Evolutionary conservation across 2,113 vertebrate species (phyloP).

Genomic region (Pelmatolapia mariae): DNA sequence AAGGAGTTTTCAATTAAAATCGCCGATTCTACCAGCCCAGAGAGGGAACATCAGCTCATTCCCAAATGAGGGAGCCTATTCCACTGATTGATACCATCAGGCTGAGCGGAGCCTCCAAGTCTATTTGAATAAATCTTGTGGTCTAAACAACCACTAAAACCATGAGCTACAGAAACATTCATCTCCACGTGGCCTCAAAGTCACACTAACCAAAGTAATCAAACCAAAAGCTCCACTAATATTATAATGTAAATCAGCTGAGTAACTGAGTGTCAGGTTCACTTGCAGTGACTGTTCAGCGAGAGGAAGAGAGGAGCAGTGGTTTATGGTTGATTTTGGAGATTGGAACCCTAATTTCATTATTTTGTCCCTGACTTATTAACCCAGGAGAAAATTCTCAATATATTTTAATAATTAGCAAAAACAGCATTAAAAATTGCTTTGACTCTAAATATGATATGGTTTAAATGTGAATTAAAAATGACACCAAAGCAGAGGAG

Average conservation of each 20-base stretch:
- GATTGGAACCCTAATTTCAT: not conserved
- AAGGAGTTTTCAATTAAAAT: not conserved
- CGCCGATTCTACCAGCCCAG: not conserved
- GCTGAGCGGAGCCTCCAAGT: not conserved
- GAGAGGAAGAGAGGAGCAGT: not conserved
- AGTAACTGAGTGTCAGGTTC: conserved; percentile 29
- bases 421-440: not conserved
- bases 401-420: not conserved
- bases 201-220: conserved; percentile 37
- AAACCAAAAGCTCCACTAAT: conserved; percentile 46
- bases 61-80: not conserved
- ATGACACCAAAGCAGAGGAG: not conserved
- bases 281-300: not conserved
- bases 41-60: not conserved
- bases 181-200: conserved; percentile 7
- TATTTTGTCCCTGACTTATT: not conserved
- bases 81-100: conserved; percentile 17
- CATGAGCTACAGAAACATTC: conserved; percentile 14
- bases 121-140: conserved; percentile 14
- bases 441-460: not conserved
- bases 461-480: not conserved
- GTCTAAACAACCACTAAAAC: not conserved
- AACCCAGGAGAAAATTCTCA: not conserved
- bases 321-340: not conserved
- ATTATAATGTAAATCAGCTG: conserved; percentile 50